Base-by-base conservation (phyloP, 1,140 invertebrate genomes). In the Drosophila persimilis region DNA sequence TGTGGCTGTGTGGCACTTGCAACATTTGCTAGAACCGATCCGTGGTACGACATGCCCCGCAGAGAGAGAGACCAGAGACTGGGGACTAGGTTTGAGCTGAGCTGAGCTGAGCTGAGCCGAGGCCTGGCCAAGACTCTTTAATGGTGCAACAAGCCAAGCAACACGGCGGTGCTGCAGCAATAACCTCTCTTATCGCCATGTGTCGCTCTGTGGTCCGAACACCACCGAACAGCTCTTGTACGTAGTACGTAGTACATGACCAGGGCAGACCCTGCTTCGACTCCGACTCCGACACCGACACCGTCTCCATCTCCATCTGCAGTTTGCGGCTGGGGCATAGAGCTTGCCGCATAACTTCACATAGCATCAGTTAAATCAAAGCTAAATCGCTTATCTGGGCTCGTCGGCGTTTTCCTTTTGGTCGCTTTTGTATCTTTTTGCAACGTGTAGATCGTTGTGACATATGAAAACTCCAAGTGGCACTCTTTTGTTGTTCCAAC, bases 361-460 rank as follows among this genome's bases (percentile, higher is more conserved):
- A 85, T 85, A 85, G 73, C 81, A 86, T 85, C 81, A 85, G 81
- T 85, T 85, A 85, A 81, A 85, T 85, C 81, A 80, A 67, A 86
- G 77, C 73, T 57, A 77, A 81, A 77, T 85, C 77, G 77, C 81
- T 85, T 85, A 88, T 88, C 83, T 83, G 69, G 79, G 85, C 71
- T 66, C 60, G 67, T 74, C 83, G 83, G 83, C 83, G 31, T 76
- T 79, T 76, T 59, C 62, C 73, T 53, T 73, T 62, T 64, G 56
- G 66, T 51, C 20, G 58, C 63, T 39, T 50, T 70, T 17, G 13
- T 20, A 29, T 15, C 41, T 20, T 55, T 66, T 11, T 29, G 73
- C 81, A 80, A 85, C 83, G 83, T 88, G 75, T 64, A 66, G 31
- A 53, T 53, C 15, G 51, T 39, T 39, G 51, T 22, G 65, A 69